phyloP scores from a whole-genome alignment of 2,113 vertebrate genomes.

The Leucopsar rothschildi region DNA sequence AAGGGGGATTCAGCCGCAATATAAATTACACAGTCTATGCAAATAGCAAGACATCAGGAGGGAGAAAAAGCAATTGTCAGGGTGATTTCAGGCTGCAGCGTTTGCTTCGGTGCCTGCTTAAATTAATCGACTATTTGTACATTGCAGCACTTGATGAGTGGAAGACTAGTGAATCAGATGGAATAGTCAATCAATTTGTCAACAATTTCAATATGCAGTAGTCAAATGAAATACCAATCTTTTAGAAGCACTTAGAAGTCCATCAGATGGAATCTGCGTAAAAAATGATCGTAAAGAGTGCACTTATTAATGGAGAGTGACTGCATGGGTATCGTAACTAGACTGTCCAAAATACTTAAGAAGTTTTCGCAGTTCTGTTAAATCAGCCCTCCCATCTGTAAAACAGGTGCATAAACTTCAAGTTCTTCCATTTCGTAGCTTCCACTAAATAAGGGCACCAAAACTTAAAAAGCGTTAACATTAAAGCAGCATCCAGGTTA shows the following conservation, averaged over 20 bases:
- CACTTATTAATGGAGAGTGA: neutral
- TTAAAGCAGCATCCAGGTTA: neutral
- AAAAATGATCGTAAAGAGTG: fast-evolving
- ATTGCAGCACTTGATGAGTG: too few species aligned
- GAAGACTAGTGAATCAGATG: neutral
- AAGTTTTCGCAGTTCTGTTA: neutral
- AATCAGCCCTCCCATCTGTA: neutral
- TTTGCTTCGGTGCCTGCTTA: neutral
- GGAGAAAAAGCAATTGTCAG: fast-evolving
- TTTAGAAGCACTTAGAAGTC: neutral
- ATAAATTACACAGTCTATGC: neutral
- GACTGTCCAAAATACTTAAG: neutral
- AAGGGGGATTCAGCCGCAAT: fast-evolving
- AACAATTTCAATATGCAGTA: neutral
- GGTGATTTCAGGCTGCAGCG: fast-evolving
- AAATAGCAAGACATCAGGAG: neutral
- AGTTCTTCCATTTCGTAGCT: neutral
- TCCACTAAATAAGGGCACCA: neutral
- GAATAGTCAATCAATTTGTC: neutral
- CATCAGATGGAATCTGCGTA: neutral
- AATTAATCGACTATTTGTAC: too few species aligned
- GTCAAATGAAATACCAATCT: neutral
- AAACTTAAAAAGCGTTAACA: neutral
- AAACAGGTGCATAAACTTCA: neutral
- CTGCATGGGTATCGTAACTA: fast-evolving